These are phyloP conservation scores for Actenoides hombroni DNA, from an alignment of 2,113 vertebrate species.

Conservation along the genomic window DNA sequence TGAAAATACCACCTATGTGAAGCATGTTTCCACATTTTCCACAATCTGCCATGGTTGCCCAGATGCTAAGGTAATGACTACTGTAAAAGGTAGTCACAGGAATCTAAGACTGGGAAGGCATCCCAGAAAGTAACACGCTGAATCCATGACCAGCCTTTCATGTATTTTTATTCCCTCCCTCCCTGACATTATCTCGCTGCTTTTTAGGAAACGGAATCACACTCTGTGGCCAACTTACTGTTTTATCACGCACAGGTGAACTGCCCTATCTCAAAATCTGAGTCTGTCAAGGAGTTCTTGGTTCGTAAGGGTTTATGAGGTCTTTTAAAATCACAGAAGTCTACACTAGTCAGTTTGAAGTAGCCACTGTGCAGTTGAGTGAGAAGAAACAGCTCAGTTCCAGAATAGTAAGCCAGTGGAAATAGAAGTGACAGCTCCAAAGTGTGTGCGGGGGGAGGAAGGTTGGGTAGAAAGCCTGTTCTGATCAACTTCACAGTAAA, in stretches of 20 bases:
- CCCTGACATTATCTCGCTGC: rapidly evolving
- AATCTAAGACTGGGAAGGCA: neutral
- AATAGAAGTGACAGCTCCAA: neutral
- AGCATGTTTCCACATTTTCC: neutral
- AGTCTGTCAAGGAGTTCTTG: slow-evolving; percentile 35
- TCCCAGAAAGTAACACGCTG: neutral
- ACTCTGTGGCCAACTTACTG: neutral
- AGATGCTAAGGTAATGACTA: neutral
- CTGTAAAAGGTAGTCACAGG: neutral
- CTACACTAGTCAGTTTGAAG: neutral
- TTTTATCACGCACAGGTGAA: slow-evolving; percentile 33
- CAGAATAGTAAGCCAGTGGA: neutral
- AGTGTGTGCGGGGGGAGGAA: no score
- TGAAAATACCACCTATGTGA: neutral
- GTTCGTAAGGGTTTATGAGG: neutral
- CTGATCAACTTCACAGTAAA: neutral
- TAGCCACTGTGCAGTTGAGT: rapidly evolving
- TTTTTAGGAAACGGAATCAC: neutral
- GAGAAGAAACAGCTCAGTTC: neutral
- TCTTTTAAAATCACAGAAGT: neutral
- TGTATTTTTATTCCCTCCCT: neutral
- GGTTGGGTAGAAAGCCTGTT: neutral
- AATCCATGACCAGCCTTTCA: neutral
- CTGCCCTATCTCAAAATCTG: slow-evolving; percentile 32
- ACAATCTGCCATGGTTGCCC: neutral